phyloP scores from a whole-genome alignment of 2,113 vertebrate species.

The Ailurus styani region DNA sequence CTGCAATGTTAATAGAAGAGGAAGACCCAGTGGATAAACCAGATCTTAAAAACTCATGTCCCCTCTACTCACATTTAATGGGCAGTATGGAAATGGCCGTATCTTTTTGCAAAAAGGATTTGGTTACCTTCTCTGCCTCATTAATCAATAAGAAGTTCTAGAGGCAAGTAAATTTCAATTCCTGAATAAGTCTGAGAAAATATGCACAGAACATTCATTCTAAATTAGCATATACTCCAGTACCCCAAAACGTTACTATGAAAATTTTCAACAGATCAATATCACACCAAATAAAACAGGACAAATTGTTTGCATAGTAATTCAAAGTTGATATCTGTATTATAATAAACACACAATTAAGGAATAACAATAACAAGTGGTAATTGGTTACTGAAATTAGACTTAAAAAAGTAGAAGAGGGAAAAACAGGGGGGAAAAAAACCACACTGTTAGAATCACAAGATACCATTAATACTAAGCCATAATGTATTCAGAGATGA shows the following conservation, averaged over 20 bases:
- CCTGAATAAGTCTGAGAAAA: not conserved
- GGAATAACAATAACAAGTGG: not conserved
- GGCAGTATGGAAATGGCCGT: not conserved
- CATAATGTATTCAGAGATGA: not conserved
- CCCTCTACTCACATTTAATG: not conserved
- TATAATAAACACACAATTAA: not conserved
- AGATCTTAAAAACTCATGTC: not conserved
- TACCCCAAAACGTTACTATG: not conserved
- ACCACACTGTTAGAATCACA: not conserved
- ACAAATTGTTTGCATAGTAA: not conserved
- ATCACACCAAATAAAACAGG: not conserved
- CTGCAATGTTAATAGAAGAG: not conserved
- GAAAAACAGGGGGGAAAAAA: not conserved
- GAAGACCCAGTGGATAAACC: not conserved
- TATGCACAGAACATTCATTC: not conserved
- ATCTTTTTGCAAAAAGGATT: not conserved
- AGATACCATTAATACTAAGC: not conserved
- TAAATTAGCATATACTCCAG: not conserved
- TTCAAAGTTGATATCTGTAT: not conserved
- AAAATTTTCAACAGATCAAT: not conserved
- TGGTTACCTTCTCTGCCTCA: not conserved
- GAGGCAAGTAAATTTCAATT: not conserved
- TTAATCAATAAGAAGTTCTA: not conserved
- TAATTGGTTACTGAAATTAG: not conserved
- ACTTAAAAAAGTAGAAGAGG: not conserved